Percentiles rank a stretch among this genome's conserved stretches.
Conservation (phyloP, 1,140 invertebrate species). For the Caenorhabditis brenneri region DNA sequence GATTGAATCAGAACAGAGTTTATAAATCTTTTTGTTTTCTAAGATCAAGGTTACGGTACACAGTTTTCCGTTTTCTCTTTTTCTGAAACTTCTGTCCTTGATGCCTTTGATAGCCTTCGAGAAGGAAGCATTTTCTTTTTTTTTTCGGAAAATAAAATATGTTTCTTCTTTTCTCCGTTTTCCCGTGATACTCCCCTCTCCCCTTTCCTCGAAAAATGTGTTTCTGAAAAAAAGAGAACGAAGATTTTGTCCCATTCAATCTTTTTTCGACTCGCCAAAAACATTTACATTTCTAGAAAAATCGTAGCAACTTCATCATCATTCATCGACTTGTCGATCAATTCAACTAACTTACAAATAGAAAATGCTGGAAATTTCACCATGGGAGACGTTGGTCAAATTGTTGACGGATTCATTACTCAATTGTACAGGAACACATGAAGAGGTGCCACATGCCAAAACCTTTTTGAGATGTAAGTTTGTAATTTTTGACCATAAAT, state of each 20-base stretch:
- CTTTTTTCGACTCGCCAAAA: background rate
- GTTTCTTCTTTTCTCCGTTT: background rate
- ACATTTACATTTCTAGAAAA: conserved; percentile 37
- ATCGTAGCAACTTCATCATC: background rate
- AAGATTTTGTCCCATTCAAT: no score
- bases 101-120: background rate
- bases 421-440: conserved; percentile 50
- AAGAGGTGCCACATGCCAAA: conserved; percentile 47
- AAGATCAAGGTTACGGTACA: background rate
- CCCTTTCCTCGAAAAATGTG: background rate
- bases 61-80: background rate
- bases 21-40: background rate
- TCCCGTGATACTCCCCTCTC: conserved; percentile 20
- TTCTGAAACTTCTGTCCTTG: background rate
- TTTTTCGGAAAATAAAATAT: conserved; percentile 32
- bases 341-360: background rate
- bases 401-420: conserved; percentile 56
- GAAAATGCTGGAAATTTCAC: conserved; percentile 34
- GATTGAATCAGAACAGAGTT: no score
- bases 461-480: conserved; percentile 44
- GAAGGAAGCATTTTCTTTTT: background rate
- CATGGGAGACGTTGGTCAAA: conserved; percentile 53
- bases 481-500: background rate
- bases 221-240: no score
- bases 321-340: no score